Percentiles rank a stretch among this genome's conserved stretches.
phyloP scores from a whole-genome alignment of 2,797 vertebrate species.

The Sibirionetta formosa region DNA sequence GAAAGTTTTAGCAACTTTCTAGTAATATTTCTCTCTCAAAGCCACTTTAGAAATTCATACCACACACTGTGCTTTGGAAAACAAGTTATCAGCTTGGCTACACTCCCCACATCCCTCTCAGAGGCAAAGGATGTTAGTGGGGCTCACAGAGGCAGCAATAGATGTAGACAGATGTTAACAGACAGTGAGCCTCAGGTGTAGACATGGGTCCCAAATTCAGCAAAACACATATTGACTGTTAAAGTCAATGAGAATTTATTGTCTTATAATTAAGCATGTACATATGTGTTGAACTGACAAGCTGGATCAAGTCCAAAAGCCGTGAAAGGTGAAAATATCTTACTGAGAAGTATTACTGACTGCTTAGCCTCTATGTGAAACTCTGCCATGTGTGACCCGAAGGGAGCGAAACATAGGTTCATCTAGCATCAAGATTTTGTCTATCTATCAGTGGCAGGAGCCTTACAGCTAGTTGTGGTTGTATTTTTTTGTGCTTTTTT shows the following conservation, averaged over 20 bases:
- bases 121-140: background rate
- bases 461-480: background rate
- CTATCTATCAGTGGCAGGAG: background rate
- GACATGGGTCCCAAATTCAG: background rate
- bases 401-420: background rate
- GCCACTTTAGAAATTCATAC: background rate
- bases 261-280: background rate
- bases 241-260: background rate
- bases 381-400: background rate
- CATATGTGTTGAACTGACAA: background rate
- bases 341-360: background rate
- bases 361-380: background rate
- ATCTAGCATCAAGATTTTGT: background rate
- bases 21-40: constrained; percentile 36
- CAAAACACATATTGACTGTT: background rate
- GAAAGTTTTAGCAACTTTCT: constrained; percentile 57
- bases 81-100: constrained; percentile 55
- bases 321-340: constrained; percentile 10
- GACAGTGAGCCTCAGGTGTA: background rate
- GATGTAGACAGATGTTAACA: background rate
- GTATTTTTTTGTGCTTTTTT: background rate
- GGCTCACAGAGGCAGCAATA: background rate
- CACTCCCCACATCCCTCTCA: background rate
- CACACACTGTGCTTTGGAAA: constrained; percentile 6
- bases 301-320: background rate